Base-by-base conservation (phyloP, 2,113 vertebrate genomes). In the Nesogale talazaci region DNA sequence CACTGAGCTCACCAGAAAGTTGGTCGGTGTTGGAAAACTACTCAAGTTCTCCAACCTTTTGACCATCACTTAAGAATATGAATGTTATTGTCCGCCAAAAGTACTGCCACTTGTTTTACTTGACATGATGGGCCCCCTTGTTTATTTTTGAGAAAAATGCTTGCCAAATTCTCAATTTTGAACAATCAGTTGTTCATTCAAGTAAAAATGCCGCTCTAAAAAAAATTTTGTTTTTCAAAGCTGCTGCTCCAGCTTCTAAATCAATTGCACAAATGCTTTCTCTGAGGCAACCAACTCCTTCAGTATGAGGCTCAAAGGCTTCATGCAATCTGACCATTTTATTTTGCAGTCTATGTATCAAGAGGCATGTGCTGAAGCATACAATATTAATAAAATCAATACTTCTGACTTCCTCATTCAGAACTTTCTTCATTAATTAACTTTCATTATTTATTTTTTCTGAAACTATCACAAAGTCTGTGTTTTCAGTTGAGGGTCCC, bases 91-190 rank as follows among this genome's bases (percentile, higher is more conserved):
- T 59, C 61, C 67, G 67, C 38, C 59, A n/a, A 27, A 91, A 69
- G 78, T 19, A 3, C 10, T 70, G 29, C 6, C 61, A 88, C 67
- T 82, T 88, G 2, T 70, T 84, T 86, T 56, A 63, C 76, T 31
- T 61, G 10, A 94, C 76, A 88, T 82, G n/a, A 63, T 19, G 31
- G 23, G 1, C 20, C 65, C 38, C 14, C 9, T 84, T 65, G 59
- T 27, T 92, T 86, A 69, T 42, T 89, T 56, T 83, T 93, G 34
- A 87, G 34, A 75, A 67, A 69, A 76, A 85, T 46, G 3, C 27
- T 46, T 88, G 42, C 42, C 27, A 25, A 52, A 81, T 52, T 59
- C 20, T 38, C 42, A 46, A 46, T 46, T 46, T 52, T 52, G 10
- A 52, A 6, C 34, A 88, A 31, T 17, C 12, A 59, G 10, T 70